Evolutionary conservation across 2,113 vertebrate species (phyloP).

Genomic region (Carassius gibelio): DNA sequence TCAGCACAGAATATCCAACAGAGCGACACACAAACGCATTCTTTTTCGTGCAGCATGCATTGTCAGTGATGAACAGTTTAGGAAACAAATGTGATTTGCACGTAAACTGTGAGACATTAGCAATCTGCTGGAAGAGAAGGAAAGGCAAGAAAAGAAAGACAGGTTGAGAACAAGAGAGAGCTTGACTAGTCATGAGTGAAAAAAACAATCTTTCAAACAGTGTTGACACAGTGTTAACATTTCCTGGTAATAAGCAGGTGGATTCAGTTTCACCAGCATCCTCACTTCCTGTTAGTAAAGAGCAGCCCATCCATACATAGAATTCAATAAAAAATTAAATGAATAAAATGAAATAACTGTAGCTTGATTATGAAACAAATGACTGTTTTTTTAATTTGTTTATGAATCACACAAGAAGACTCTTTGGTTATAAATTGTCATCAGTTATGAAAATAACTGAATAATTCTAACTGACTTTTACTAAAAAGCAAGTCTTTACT

Average conservation of each 20-base stretch:
- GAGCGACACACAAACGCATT: constrained; percentile 45
- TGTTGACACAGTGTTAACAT: constrained; percentile 9
- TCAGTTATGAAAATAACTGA: not conserved
- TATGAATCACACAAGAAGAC: not conserved
- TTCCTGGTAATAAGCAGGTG: constrained; percentile 26
- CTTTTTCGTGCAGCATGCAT: constrained; percentile 7
- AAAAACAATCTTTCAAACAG: constrained; percentile 26
- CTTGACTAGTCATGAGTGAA: constrained; percentile 18
- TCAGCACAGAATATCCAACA: constrained; percentile 24
- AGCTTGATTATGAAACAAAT: not conserved
- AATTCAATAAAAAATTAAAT: not conserved
- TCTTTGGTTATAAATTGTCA: not conserved
- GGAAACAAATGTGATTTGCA: constrained; percentile 45
- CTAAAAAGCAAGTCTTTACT: not conserved
- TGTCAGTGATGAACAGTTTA: constrained; percentile 36
- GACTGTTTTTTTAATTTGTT: not conserved
- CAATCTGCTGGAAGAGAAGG: constrained; percentile 5
- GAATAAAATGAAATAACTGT: not conserved
- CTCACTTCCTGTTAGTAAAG: not conserved
- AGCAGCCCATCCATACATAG: constrained; percentile 3
- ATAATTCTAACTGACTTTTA: not conserved
- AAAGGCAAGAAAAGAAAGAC: constrained; percentile 18
- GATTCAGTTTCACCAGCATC: constrained; percentile 22
- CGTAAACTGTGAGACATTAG: constrained; percentile 39
- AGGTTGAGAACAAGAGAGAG: not conserved